Base-by-base conservation (phyloP, 2,113 vertebrate genomes). In the Oncorhynchus clarkii region DNA sequence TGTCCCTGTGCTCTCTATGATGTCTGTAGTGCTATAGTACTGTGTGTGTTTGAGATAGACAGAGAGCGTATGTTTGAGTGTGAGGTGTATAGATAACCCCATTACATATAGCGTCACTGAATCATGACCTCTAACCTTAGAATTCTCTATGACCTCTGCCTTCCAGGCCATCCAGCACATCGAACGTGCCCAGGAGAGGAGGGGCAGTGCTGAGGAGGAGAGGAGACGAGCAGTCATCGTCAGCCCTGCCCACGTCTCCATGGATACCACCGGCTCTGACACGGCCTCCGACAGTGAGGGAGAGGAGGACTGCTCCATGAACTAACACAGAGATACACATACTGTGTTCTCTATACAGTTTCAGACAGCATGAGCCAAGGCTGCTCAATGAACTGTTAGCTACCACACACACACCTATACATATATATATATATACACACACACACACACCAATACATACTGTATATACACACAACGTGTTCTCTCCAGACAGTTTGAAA, bases 141-240 rank as follows among this genome's bases (percentile, higher is more conserved):
- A 45, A 45, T 11, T 45, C 34, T 49, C 39, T 26, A 5, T 14
- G 67, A 27, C 5, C 57, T 18, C 5, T 18, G 18, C 2, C 3
- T n/a, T 7, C 3, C 86, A 99, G 98, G 97, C 97, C 0, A 99
- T 99, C 91, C 98, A 99, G 92, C 98, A 99, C 90, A 99, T 99
- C 2, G 97, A 99, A 82, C 97, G 98, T 80, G 95, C 96, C 1
- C 97, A 95, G 88, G 96, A 97, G 82, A 94, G 94, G 81, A 93
- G 93, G 92, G 94, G 87, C 84, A 94, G 92, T 45, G 87, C 90
- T 7, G 97, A 98, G 82, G 96, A 98, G 74, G 96, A 98, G 86
- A 95, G 95, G 92, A 90, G 98, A 69, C 92, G 95, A 3, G 97
- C 93, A 0, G 98, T 99, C 81, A 99, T 99, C 0, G 96, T 99